Conservation (phyloP, 2,797 vertebrate species). For the Esox lucius region DNA sequence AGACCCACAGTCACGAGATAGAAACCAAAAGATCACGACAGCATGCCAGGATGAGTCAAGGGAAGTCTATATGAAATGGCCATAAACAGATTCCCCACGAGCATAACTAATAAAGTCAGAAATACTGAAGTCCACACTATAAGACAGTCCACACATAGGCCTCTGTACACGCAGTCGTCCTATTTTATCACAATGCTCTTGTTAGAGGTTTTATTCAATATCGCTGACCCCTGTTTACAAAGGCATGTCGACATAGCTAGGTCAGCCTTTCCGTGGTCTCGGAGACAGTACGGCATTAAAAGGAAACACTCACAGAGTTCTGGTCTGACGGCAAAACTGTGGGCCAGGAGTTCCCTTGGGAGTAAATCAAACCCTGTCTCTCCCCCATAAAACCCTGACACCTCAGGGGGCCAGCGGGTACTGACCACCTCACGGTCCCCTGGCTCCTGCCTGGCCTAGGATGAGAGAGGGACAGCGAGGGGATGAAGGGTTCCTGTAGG, state of each 20-base stretch:
- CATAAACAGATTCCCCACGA: not conserved
- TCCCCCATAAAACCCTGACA: slow-evolving; percentile 56
- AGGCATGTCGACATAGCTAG: not conserved
- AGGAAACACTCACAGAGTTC: slow-evolving; percentile 37
- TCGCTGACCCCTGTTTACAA: not conserved
- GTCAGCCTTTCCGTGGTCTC: slow-evolving; percentile 44
- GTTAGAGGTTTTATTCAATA: not conserved
- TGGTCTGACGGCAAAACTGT: slow-evolving; percentile 52
- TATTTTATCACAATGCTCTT: not conserved
- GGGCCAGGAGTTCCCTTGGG: slow-evolving; percentile 42
- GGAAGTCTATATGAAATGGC: not conserved
- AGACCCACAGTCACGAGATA: slow-evolving; percentile 28
- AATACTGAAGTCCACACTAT: not conserved
- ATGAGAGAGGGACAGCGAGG: slow-evolving; percentile 1
- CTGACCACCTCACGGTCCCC: slow-evolving; percentile 13
- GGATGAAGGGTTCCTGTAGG: slow-evolving; percentile 57
- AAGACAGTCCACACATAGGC: not conserved
- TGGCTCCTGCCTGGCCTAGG: slow-evolving; percentile 5
- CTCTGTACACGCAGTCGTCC: not conserved
- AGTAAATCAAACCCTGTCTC: slow-evolving; percentile 68
- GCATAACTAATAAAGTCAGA: not conserved
- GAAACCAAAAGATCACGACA: not conserved
- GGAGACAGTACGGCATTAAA: slow-evolving; percentile 38
- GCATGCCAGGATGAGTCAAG: not conserved
- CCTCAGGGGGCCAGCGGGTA: slow-evolving; percentile 56